Percentiles rank a stretch among this genome's conserved stretches.
Conservation (phyloP, 1,140 invertebrate species). For the Lasaia peninsularis region DNA sequence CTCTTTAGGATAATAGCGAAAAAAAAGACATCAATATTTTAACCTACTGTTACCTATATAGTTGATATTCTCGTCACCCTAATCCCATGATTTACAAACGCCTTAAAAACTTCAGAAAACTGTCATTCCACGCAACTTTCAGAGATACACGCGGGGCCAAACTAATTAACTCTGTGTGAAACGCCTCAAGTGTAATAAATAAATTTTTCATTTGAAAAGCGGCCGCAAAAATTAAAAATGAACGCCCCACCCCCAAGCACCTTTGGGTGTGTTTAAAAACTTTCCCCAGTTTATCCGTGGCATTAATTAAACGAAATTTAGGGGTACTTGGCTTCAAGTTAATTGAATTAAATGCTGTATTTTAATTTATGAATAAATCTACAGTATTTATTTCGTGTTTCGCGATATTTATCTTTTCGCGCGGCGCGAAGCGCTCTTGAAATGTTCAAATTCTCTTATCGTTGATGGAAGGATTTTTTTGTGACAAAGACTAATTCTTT, state of each 20-base stretch:
- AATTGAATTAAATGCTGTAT: conserved; percentile 60
- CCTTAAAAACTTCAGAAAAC: neutral
- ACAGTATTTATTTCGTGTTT: neutral
- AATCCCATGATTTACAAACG: too few relatives aligned
- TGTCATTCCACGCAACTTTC: neutral
- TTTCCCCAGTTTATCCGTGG: conserved; percentile 24
- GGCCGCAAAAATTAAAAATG: conserved; percentile 24
- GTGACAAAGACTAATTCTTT: too few relatives aligned
- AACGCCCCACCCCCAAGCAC: conserved; percentile 13
- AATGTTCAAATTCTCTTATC: too few relatives aligned
- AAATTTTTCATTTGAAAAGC: conserved; percentile 22
- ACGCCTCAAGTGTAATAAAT: conserved; percentile 1
- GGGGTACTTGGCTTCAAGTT: conserved; percentile 43
- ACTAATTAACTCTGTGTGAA: neutral
- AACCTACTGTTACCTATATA: too few relatives aligned
- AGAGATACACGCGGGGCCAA: neutral
- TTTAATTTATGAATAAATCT: conserved; percentile 43
- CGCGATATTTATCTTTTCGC: neutral
- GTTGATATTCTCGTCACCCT: too few relatives aligned
- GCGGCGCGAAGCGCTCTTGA: neutral
- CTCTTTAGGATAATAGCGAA: too few relatives aligned
- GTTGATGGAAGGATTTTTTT: too few relatives aligned
- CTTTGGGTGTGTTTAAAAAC: conserved; percentile 27
- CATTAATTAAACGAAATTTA: conserved; percentile 56
- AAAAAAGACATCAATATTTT: too few relatives aligned